Conservation (phyloP, 2,888 invertebrate species). For the Oxyscelio sp. region DNA sequence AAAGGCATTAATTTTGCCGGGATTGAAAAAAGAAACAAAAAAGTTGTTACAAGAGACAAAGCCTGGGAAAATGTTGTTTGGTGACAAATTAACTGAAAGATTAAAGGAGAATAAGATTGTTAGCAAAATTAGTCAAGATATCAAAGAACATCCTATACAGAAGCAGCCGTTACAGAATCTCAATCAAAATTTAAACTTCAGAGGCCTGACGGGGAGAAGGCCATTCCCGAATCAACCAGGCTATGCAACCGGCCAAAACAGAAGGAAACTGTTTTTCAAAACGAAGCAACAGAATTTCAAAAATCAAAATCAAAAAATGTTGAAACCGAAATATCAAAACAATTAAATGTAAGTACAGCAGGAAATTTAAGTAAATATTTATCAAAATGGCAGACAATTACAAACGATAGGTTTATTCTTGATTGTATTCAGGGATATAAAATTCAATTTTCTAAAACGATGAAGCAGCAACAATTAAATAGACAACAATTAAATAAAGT, state of each 20-base stretch:
- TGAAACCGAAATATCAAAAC: not conserved
- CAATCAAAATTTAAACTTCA: slow-evolving; percentile 36
- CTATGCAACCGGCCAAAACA: not conserved
- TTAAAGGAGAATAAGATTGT: slow-evolving; percentile 56
- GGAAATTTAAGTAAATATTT: not conserved
- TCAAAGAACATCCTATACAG: slow-evolving; percentile 17
- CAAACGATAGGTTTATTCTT: not conserved
- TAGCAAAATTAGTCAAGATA: slow-evolving; percentile 39
- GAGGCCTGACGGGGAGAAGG: slow-evolving; percentile 36
- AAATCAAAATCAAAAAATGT: slow-evolving; percentile 12
- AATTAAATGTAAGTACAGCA: not conserved
- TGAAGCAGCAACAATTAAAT: not conserved
- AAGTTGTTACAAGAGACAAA: slow-evolving; percentile 40
- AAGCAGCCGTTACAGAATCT: not conserved
- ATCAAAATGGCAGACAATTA: not conserved
- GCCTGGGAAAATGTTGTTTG: slow-evolving; percentile 54
- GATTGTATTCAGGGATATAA: slow-evolving; percentile 7
- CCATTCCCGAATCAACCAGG: slow-evolving; percentile 38
- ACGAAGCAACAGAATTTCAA: slow-evolving; percentile 9
- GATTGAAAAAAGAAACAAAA: slow-evolving; percentile 38
- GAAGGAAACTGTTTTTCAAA: slow-evolving; percentile 15
- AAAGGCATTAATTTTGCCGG: slow-evolving; percentile 55
- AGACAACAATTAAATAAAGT: not conserved
- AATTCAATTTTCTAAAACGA: slow-evolving; percentile 11
- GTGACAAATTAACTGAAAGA: slow-evolving; percentile 65